phyloP scores from a whole-genome alignment of 1,140 invertebrate genomes.

The Panagrolaimus sp. region DNA sequence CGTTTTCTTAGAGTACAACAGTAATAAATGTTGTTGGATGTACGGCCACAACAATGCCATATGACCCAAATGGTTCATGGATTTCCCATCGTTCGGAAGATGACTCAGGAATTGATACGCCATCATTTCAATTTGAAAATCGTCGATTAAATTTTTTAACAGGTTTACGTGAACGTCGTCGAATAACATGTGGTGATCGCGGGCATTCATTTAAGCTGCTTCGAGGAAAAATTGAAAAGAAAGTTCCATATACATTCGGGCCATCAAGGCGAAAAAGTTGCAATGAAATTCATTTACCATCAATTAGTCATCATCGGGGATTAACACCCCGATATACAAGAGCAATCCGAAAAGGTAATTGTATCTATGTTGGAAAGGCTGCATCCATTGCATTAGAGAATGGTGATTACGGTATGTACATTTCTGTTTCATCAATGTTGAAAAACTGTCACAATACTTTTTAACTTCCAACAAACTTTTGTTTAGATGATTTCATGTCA shows the following conservation, averaged over 20 bases:
- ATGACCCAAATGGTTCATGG: too few species aligned
- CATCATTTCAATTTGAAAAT: too few species aligned
- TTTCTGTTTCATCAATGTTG: background rate
- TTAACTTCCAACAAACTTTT: background rate
- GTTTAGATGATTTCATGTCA: slow-evolving; percentile 9
- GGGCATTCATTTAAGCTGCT: background rate
- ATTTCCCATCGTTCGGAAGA: too few species aligned
- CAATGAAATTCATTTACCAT: background rate
- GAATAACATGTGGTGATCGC: background rate
- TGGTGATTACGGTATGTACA: background rate
- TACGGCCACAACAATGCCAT: too few species aligned
- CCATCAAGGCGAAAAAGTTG: background rate
- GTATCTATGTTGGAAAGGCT: slow-evolving; percentile 9
- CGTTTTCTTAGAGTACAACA: too few species aligned
- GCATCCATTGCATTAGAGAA: background rate
- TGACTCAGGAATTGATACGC: too few species aligned
- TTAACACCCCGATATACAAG: background rate
- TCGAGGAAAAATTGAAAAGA: background rate
- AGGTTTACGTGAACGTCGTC: too few species aligned
- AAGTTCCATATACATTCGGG: background rate
- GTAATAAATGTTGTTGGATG: too few species aligned
- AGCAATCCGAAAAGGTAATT: background rate
- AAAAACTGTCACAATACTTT: too few species aligned
- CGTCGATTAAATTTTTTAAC: too few species aligned
- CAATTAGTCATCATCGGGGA: background rate